Evolutionary conservation across 2,888 invertebrate species (phyloP).

Genomic region (Beris morrisii): DNA sequence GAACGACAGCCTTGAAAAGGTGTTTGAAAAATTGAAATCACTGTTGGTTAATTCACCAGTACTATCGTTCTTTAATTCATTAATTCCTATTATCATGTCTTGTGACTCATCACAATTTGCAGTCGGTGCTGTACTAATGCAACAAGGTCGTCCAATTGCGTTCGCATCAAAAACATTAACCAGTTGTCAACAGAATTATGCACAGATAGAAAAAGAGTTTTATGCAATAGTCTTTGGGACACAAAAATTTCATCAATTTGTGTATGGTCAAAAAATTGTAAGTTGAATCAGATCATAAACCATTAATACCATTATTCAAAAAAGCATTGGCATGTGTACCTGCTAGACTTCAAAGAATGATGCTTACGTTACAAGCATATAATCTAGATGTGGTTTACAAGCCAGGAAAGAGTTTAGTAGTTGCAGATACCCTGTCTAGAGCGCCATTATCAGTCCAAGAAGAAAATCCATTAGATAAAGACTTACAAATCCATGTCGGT

Average conservation of each 20-base stretch:
- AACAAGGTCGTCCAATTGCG: neutral
- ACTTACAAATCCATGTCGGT: constrained; percentile 25
- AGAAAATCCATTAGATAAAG: neutral
- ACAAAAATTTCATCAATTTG: constrained; percentile 45
- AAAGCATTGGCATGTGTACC: constrained; percentile 40
- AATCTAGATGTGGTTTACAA: constrained; percentile 42
- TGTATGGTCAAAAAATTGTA: constrained; percentile 42
- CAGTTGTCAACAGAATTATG: no score
- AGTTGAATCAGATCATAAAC: constrained; percentile 44
- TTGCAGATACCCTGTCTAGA: constrained; percentile 47
- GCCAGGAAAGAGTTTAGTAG: constrained; percentile 43
- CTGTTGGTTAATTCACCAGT: neutral
- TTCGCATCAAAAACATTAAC: no score
- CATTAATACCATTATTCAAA: constrained; percentile 43
- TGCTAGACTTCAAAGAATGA: constrained; percentile 44
- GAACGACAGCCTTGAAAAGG: neutral
- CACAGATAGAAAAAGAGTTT: constrained; percentile 44
- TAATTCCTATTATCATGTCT: neutral
- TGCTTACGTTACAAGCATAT: constrained; percentile 43
- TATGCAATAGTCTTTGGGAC: constrained; percentile 46
- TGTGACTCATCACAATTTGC: constrained; percentile 4
- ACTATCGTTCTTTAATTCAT: neutral
- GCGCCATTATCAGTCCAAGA: constrained; percentile 32
- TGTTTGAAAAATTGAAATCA: neutral
- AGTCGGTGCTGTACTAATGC: neutral